Base-by-base conservation (phyloP, 2,797 vertebrate species). In the Catamblyrhynchus diadema region DNA sequence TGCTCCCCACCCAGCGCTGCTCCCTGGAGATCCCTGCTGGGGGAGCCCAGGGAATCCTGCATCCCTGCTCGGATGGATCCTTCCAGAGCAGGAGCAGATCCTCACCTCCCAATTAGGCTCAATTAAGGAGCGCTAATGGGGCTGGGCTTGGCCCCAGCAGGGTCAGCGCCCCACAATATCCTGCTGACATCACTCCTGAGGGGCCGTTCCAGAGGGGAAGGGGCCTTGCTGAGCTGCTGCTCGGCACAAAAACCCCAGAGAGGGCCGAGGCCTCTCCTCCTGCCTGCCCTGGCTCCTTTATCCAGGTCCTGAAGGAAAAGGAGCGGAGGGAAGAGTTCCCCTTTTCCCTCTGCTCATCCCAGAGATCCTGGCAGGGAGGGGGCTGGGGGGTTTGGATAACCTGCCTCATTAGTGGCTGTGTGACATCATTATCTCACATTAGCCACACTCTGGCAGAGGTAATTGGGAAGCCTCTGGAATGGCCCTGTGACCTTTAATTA, bases 71-170 rank as follows among this genome's bases (percentile, higher is more conserved):
- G 13, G 96, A 96, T 94, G 96, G 82, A 96, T 95, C 95, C 35
- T 95, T 98, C 95, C 91, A 37, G 97, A 93, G 97, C 27, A 62
- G 95, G 96, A 93, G 96, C 72, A 92, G 94, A 96, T 98, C 98
- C 96, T 98, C 56, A 98, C 98, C 98, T 97, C 97, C 96, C 98
- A 97, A 98, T 98, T 98, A 98, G 82, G 84, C 97, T 98, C 98
- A 98, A 97, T 99, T 98, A 98, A 98, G 97, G 98, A 98, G 96
- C 88, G 39, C 97, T 98, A 98, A 98, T 98, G 98, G 86, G 64
- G 98, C 96, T 94, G 97, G 96, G 97, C 97, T 97, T 86, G 97
- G 97, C 97, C 96, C 96, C 53, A 14, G 53, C 53, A 28, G 96
- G 94, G 98, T 97, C 96, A 97, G 96, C 93, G 92, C 97, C 91